Base-by-base conservation (phyloP, 1,140 invertebrate species). In the Bombus waltoni region DNA sequence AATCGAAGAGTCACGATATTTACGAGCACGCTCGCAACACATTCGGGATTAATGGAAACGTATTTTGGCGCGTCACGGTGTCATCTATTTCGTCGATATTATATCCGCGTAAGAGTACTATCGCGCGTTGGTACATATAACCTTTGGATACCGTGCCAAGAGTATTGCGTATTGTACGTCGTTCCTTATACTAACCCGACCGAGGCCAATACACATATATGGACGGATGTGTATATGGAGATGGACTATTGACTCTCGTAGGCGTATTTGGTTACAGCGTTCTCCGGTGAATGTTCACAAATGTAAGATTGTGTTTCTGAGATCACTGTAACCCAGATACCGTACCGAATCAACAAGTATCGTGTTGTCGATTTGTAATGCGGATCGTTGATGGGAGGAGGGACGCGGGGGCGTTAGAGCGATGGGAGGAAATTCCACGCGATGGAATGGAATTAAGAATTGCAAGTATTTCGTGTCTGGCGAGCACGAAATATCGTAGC, bases 271-370 rank as follows among this genome's bases (percentile, higher is more conserved):
- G 83, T 84, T 80, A 80, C 83, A 80, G 4, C 35, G 76, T 84
- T 71, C 83, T 80, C 83, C 32, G 68, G 42, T 71, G 75, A 71
- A 84, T 66, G 82, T 59, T 85, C 65, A 32, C 28, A n/a, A 87
- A 70, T 57, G 73, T 79, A 87, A 83, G 62, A 87, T 79, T 81
- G 47, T 80, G 65, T 79, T 87, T 76, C 65, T 35, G 75, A 71
- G 68, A 84, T 79, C 65, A 59, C 53, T 59, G 76, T 84, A 84
- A 84, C 76, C 68, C 53, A 71, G 66, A 72, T 70, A 84, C 40
- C 66, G 53, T 84, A 28, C 28, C 76, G 76, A 80, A 84, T 84
- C 83, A 80, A 84, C 83, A 80, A 84, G 83, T 84, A 84, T 84
- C 83, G 83, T 40, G 76, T 84, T 80, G 66, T 84, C 83, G 76